Evolutionary conservation across 2,888 invertebrate genomes (phyloP).

Genomic region (Cactoblastis cactorum): DNA sequence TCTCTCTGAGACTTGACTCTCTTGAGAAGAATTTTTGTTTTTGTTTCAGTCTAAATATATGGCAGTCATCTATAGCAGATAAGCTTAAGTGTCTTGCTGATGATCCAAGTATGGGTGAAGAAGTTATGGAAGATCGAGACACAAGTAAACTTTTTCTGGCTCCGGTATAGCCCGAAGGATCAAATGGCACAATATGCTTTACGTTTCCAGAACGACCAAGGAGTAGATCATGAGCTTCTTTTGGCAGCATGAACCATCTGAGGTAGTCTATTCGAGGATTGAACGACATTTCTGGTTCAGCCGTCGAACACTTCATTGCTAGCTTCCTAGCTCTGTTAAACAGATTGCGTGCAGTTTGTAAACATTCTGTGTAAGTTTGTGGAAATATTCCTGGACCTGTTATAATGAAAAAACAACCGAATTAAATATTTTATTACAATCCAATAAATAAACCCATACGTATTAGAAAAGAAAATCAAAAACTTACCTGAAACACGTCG

Average conservation of each 20-base stretch:
- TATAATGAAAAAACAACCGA: conserved; percentile 14
- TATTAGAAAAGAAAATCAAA: background rate
- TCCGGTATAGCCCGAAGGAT: conserved; percentile 80
- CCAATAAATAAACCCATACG: too few species aligned
- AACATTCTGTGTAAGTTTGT: conserved; percentile 86
- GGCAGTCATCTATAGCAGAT: conserved; percentile 82
- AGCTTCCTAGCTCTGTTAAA: conserved; percentile 88
- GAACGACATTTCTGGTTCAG: conserved; percentile 87
- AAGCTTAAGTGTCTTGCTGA: conserved; percentile 85
- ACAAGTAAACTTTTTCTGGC: conserved; percentile 68
- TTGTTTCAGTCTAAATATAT: conserved; percentile 66
- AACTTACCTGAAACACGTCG: conserved; percentile 81
- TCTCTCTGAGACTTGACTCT: conserved; percentile 68
- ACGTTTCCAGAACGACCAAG: conserved; percentile 87
- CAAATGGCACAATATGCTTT: conserved; percentile 87
- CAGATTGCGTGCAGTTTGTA: conserved; percentile 88
- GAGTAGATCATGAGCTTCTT: conserved; percentile 89
- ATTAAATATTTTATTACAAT: background rate
- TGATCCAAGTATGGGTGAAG: conserved; percentile 72
- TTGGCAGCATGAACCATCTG: conserved; percentile 94
- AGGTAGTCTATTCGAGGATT: conserved; percentile 83
- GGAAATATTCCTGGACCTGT: conserved; percentile 85
- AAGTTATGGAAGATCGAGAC: conserved; percentile 55
- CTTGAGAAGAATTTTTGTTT: conserved; percentile 65
- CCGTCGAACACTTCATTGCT: conserved; percentile 85